These are phyloP conservation scores for Galaxias olidus DNA, from an alignment of 2,797 vertebrate genomes.

Conservation along the genomic window DNA sequence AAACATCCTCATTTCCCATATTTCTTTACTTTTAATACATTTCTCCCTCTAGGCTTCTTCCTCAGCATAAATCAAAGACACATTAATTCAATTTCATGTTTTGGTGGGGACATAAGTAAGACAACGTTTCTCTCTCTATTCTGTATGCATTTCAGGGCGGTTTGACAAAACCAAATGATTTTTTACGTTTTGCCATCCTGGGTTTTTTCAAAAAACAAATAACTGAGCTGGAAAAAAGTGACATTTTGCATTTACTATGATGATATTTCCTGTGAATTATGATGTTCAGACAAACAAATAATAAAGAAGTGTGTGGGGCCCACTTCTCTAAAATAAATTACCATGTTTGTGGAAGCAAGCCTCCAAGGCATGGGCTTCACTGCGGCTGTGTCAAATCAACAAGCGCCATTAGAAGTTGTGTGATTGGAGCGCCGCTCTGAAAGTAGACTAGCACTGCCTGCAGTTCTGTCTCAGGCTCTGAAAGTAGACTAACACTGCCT, in stretches of 20 bases:
- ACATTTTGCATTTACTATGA: constrained; percentile 19
- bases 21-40: constrained; percentile 53
- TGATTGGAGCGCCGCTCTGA: constrained; percentile 15
- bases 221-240: constrained; percentile 24
- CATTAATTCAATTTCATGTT: constrained; percentile 65
- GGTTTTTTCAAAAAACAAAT: constrained; percentile 19
- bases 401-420: constrained; percentile 17
- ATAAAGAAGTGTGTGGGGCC: background rate
- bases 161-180: constrained; percentile 56
- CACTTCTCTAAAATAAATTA: constrained; percentile 32
- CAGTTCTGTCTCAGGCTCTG: background rate
- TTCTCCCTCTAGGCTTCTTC: constrained; percentile 46
- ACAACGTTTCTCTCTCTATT: constrained; percentile 29
- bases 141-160: constrained; percentile 43
- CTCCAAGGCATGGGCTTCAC: constrained; percentile 8
- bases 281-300: constrained; percentile 29
- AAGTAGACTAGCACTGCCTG: constrained; percentile 25
- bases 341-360: constrained; percentile 30
- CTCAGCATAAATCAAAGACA: constrained; percentile 67
- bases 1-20: background rate
- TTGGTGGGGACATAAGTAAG: constrained; percentile 59
- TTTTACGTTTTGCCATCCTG: constrained; percentile 48
- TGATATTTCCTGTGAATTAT: constrained; percentile 18
- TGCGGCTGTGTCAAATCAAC: constrained; percentile 17
- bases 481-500: too few species aligned